Evolutionary conservation across 2,888 invertebrate species (phyloP).

Genomic region (Tridacna gigas): DNA sequence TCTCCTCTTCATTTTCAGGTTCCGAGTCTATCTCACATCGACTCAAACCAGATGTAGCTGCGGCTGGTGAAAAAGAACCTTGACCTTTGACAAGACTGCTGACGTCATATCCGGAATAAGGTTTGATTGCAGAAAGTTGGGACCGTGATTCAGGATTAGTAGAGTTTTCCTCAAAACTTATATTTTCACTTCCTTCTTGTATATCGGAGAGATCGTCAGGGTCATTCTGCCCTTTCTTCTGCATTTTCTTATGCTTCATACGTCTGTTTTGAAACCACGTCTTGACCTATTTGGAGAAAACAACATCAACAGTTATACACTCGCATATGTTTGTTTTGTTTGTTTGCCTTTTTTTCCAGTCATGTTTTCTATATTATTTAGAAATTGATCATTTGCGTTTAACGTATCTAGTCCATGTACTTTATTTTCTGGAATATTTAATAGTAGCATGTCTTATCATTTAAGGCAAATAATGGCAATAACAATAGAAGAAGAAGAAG

Average conservation of each 20-base stretch:
- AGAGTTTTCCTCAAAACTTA: slow-evolving; percentile 61
- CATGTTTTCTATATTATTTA: too few species aligned
- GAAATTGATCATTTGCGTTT: too few species aligned
- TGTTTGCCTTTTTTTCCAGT: too few species aligned
- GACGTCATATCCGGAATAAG: slow-evolving; percentile 58
- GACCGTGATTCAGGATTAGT: slow-evolving; percentile 48
- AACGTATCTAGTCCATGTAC: too few species aligned
- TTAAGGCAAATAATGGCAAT: too few species aligned
- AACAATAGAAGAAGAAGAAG: too few species aligned
- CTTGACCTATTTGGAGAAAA: slow-evolving; percentile 89
- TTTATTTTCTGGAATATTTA: too few species aligned
- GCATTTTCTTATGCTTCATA: slow-evolving; percentile 88
- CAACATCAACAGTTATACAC: neutral
- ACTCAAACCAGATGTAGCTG: slow-evolving; percentile 29
- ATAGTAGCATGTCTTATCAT: too few species aligned
- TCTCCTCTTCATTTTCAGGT: slow-evolving; percentile 73
- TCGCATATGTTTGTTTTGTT: neutral
- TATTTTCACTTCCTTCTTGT: slow-evolving; percentile 54
- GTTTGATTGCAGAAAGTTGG: slow-evolving; percentile 18
- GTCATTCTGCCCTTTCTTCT: slow-evolving; percentile 77
- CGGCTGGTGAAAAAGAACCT: slow-evolving; percentile 44
- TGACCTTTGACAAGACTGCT: slow-evolving; percentile 54
- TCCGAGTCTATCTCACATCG: slow-evolving; percentile 49
- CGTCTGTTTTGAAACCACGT: slow-evolving; percentile 99
- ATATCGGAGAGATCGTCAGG: slow-evolving; percentile 63